Base-by-base conservation (phyloP, 2,888 invertebrate species). In the Emmelina monodactyla region DNA sequence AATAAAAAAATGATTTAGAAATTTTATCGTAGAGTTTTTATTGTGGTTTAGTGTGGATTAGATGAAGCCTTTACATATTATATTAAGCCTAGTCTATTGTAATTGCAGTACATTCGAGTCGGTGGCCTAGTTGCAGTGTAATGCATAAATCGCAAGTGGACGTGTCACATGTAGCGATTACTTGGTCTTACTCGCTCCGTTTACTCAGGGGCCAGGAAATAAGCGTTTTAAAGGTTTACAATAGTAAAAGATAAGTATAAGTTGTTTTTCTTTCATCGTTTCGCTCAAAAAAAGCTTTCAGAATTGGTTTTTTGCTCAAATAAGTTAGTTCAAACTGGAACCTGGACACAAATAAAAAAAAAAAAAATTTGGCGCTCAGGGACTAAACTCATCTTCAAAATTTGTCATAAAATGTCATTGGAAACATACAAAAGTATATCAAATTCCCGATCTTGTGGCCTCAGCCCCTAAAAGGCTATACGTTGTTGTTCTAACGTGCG, bases 61-160 rank as follows among this genome's bases (percentile, higher is more conserved):
- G n/a, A n/a, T n/a, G n/a, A n/a, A n/a, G n/a, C n/a, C n/a, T n/a
- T n/a, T n/a, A n/a, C n/a, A n/a, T n/a, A n/a, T n/a, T n/a, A n/a
- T n/a, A n/a, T n/a, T n/a, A n/a, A n/a, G n/a, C n/a, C n/a, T n/a
- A n/a, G n/a, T n/a, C n/a, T n/a, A n/a, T n/a, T n/a, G n/a, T n/a
- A n/a, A n/a, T n/a, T n/a, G n/a, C n/a, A 25, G 25, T 9, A 9
- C n/a, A 25, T 25, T 25, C 11, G 39, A 40, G 43, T 40, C 40
- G 41, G 33, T 39, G 14, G 41, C 39, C 39, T 41, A 38, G 39
- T 37, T 35, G 33, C 35, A 32, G 39, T 38, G 41, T 33, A 32
- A 38, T 34, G 40, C 35, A 43, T 40, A 43, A 40, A 43, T 43
- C 43, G 38, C 38, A 43, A 25, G 39, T 25, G n/a, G 25, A 11